These are phyloP conservation scores for Pterostichus madidus DNA, from an alignment of 2,888 invertebrate genomes.

Conservation along the genomic window DNA sequence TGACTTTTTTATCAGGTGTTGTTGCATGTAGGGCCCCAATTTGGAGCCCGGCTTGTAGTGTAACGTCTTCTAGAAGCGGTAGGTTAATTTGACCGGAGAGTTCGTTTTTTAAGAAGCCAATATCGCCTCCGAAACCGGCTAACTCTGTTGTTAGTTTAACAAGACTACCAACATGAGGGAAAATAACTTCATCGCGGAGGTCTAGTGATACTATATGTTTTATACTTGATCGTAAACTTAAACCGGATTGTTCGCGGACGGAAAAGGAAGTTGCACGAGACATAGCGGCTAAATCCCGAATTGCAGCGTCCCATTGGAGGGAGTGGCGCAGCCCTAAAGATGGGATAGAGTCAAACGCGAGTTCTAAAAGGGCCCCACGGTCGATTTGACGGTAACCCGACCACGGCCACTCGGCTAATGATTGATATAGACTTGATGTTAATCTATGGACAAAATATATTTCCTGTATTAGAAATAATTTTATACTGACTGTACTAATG, in stretches of 20 bases:
- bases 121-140: conserved; percentile 94
- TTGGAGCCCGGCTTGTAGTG: conserved; percentile 85
- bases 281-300: conserved; percentile 88
- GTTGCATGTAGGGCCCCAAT: conserved; percentile 84
- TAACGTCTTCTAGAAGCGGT: conserved; percentile 81
- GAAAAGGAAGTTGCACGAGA: conserved; percentile 88
- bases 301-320: conserved; percentile 92
- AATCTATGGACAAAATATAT: conserved; percentile 81
- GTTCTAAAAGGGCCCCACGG: conserved; percentile 87
- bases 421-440: conserved; percentile 86
- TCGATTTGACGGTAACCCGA: conserved; percentile 91
- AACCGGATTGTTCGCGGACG: conserved; percentile 93
- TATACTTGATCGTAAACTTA: conserved; percentile 92
- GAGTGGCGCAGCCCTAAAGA: conserved; percentile 86
- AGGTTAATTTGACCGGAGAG: conserved; percentile 83
- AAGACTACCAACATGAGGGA: conserved; percentile 87
- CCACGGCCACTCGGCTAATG: conserved; percentile 88
- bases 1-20: conserved; percentile 80
- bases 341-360: conserved; percentile 84
- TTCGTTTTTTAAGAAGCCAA: conserved; percentile 93
- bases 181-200: conserved; percentile 88
- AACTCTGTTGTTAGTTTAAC: conserved; percentile 89
- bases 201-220: conserved; percentile 90
- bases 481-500: too few species aligned
- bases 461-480: too few species aligned